Percentiles rank a stretch among this genome's conserved stretches.
Conservation (phyloP, 1,140 invertebrate species). For the Caenorhabditis tropicalis region DNA sequence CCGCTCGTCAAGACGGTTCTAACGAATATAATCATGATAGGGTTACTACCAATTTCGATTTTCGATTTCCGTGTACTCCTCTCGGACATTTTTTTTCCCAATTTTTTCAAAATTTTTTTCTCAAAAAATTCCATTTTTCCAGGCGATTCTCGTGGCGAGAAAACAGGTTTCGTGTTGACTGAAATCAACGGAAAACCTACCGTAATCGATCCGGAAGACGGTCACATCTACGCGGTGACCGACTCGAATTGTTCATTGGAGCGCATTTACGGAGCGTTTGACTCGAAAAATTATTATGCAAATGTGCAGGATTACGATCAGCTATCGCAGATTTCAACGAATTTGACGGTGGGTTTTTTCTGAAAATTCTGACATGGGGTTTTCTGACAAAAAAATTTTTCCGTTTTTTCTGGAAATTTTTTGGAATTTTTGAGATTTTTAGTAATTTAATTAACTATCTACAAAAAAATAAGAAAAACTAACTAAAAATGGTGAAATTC, state of each 20-base stretch:
- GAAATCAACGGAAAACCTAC: not conserved
- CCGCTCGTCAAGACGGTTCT: too few species aligned
- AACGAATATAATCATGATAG: too few species aligned
- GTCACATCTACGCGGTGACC: not conserved
- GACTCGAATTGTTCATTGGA: not conserved
- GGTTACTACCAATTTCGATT: too few species aligned
- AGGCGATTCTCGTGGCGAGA: not conserved
- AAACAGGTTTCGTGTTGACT: slow-evolving; percentile 25
- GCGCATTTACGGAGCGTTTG: slow-evolving; percentile 22
- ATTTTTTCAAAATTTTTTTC: too few species aligned
- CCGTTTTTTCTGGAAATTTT: too few species aligned
- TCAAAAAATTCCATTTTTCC: too few species aligned
- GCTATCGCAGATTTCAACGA: not conserved
- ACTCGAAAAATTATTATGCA: slow-evolving; percentile 43
- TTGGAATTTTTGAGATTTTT: too few species aligned
- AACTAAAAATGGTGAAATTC: too few species aligned
- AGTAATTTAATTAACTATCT: too few species aligned
- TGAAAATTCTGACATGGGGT: not conserved
- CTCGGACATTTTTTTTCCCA: too few species aligned
- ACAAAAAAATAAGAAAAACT: too few species aligned
- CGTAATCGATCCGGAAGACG: slow-evolving; percentile 43
- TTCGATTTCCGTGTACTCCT: too few species aligned
- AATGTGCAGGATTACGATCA: slow-evolving; percentile 38
- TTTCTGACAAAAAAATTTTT: not conserved
- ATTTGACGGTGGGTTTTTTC: slow-evolving; percentile 39